Percentiles rank a stretch among this genome's conserved stretches.
These are phyloP conservation scores for Tenrec ecaudatus DNA, from an alignment of 2,113 vertebrate species.

Conservation along the genomic window DNA sequence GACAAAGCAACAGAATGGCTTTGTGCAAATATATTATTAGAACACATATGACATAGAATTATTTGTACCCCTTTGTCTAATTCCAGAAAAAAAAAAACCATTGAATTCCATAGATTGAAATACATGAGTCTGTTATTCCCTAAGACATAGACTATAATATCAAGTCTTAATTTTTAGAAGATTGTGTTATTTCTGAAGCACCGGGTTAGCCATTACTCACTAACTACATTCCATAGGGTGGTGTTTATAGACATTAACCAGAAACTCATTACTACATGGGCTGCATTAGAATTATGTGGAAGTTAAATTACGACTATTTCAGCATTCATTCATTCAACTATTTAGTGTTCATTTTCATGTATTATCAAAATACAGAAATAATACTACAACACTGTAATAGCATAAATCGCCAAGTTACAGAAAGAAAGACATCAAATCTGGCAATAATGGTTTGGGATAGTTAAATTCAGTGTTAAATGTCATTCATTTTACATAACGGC, in stretches of 20 bases:
- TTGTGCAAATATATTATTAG: background rate
- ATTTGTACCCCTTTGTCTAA: background rate
- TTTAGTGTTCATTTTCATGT: slow-evolving; percentile 22
- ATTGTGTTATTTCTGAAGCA: background rate
- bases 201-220: background rate
- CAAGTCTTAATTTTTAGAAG: too few relatives aligned
- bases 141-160: background rate
- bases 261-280: background rate
- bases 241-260: background rate
- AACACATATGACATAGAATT: background rate
- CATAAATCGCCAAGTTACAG: background rate
- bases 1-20: slow-evolving; percentile 28
- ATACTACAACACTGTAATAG: background rate
- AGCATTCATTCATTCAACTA: background rate
- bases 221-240: background rate
- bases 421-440: background rate
- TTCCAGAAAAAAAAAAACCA: background rate
- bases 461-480: slow-evolving; percentile 17
- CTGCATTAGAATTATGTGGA: slow-evolving; percentile 5
- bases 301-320: background rate
- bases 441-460: background rate
- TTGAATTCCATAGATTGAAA: background rate
- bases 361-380: slow-evolving; percentile 1
- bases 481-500: slow-evolving; percentile 24
- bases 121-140: slow-evolving; percentile 5